Conservation (phyloP, 2,797 vertebrate genomes). For the Rhyacichthys aspro region DNA sequence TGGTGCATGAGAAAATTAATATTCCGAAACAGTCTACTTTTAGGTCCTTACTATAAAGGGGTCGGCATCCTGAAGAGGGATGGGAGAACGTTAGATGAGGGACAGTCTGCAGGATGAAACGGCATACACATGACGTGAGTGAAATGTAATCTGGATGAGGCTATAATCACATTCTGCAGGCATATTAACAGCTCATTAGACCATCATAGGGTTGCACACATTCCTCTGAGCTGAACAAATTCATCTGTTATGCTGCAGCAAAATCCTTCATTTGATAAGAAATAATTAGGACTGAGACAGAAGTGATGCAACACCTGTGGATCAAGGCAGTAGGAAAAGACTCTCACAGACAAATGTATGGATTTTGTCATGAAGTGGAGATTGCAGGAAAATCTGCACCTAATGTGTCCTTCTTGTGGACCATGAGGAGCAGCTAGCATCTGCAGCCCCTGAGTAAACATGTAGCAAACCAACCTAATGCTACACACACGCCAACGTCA, state of each 20-base stretch:
- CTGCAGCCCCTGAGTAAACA: constrained; percentile 25
- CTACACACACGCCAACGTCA: constrained; percentile 8
- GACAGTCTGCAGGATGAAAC: constrained; percentile 38
- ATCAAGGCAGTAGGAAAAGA: constrained; percentile 49
- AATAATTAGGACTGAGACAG: constrained; percentile 29
- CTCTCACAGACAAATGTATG: background rate
- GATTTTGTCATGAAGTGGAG: background rate
- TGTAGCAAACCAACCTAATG: background rate
- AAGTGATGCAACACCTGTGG: constrained; percentile 71
- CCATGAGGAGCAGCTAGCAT: constrained; percentile 15
- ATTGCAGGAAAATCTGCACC: constrained; percentile 5
- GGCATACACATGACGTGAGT: constrained; percentile 27
- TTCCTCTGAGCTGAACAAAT: constrained; percentile 38
- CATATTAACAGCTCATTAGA: constrained; percentile 38
- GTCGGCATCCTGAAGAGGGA: constrained; percentile 38
- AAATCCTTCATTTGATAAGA: constrained; percentile 37
- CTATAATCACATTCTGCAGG: constrained; percentile 34
- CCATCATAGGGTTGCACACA: constrained; percentile 5
- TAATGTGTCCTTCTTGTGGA: constrained; percentile 22
- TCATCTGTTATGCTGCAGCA: constrained; percentile 34
- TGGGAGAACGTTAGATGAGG: constrained; percentile 26
- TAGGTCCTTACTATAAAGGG: constrained; percentile 43
- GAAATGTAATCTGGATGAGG: constrained; percentile 26
- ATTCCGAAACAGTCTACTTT: constrained; percentile 71
- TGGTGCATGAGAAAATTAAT: constrained; percentile 74